Conservation (phyloP, 2,797 vertebrate genomes). For the Hypotaenidia philippensis region DNA sequence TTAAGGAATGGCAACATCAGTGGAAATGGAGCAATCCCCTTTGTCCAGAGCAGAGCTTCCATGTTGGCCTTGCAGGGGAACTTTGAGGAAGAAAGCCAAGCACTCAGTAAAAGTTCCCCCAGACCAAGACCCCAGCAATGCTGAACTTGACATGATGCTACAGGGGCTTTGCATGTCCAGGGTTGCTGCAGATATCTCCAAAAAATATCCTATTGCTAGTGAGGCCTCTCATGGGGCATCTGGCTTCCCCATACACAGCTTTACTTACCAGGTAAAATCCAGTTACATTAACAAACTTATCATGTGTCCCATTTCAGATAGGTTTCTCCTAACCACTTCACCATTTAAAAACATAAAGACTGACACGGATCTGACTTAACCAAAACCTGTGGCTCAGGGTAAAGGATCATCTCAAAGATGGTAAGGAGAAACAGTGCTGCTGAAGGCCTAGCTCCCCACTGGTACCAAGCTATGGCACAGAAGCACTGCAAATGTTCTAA, state of each 20-base stretch:
- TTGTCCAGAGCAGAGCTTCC: background rate
- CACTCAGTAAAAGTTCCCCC: background rate
- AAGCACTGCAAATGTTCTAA: background rate
- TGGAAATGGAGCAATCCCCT: background rate
- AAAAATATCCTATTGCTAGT: background rate
- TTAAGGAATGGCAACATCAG: background rate
- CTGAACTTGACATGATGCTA: background rate
- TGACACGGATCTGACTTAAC: background rate
- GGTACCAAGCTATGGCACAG: background rate
- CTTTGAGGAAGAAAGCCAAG: background rate
- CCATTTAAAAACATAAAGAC: background rate
- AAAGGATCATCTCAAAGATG: background rate
- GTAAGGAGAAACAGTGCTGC: background rate
- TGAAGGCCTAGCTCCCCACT: background rate
- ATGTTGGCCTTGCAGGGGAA: background rate
- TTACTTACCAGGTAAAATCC: background rate
- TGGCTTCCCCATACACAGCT: background rate
- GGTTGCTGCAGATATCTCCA: background rate
- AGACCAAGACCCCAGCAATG: background rate
- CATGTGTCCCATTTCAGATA: background rate
- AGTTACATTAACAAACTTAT: background rate
- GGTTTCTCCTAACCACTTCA: background rate
- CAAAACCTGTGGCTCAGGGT: background rate
- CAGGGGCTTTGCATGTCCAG: background rate
- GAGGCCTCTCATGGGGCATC: background rate